These are phyloP conservation scores for Threskiornis aethiopicus DNA, from an alignment of 2,797 vertebrate genomes.

Conservation along the genomic window DNA sequence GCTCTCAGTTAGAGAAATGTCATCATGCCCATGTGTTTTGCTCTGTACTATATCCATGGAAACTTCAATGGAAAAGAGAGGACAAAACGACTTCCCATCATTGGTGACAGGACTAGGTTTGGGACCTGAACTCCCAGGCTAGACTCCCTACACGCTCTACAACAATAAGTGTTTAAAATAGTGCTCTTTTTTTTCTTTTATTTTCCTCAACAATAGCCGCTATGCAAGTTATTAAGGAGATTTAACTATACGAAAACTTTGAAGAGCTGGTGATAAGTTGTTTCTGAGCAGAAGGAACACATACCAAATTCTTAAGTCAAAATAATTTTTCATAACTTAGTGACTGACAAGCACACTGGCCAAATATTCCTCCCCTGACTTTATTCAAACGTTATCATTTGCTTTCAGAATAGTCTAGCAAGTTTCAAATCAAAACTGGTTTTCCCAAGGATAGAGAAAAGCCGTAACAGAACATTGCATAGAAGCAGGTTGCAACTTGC, in stretches of 20 bases:
- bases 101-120: not conserved
- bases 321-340: not conserved
- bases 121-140: not conserved
- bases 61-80: not conserved
- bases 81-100: not conserved
- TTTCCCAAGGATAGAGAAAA: not conserved
- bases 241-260: not conserved
- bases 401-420: not conserved
- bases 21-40: not conserved
- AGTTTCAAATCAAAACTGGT: not conserved
- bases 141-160: not conserved
- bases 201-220: not conserved
- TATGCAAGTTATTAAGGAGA: not conserved
- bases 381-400: not conserved
- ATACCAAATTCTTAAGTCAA: not conserved
- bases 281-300: not conserved
- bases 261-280: not conserved
- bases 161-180: not conserved
- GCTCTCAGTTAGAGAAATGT: slow-evolving; percentile 4
- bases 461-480: not conserved
- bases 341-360: not conserved
- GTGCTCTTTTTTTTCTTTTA: not conserved
- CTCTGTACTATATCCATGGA: not conserved
- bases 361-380: not conserved
- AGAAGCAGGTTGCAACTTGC: not conserved